phyloP scores from a whole-genome alignment of 2,113 vertebrate species.

The Opisthocomus hoazin region DNA sequence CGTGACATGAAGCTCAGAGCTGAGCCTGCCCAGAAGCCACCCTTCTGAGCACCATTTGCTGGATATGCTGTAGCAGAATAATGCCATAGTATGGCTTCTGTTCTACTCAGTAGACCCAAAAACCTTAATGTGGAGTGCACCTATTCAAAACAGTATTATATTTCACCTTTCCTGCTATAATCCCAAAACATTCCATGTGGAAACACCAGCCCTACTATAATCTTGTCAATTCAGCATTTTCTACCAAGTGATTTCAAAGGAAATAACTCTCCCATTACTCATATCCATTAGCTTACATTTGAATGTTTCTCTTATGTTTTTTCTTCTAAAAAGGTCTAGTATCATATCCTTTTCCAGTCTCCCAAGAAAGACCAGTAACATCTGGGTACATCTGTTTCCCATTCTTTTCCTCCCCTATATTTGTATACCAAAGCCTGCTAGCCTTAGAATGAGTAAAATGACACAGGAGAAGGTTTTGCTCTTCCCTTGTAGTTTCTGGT shows the following conservation, averaged over 20 bases:
- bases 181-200: not conserved
- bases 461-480: not conserved
- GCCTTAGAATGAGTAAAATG: not conserved
- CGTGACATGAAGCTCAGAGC: not conserved
- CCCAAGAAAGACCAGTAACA: not conserved
- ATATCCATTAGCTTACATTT: not conserved
- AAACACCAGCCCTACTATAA: not conserved
- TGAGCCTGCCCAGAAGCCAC: not conserved
- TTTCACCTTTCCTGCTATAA: not conserved
- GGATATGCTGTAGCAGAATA: not conserved
- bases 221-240: not conserved
- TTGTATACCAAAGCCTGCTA: not conserved
- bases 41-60: not conserved
- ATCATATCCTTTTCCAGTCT: not conserved
- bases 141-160: not conserved
- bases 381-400: not conserved
- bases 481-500: not conserved
- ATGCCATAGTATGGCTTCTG: not conserved
- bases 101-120: not conserved
- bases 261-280: not conserved
- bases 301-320: not conserved
- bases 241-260: not conserved
- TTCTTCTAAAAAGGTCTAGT: not conserved
- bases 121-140: not conserved
- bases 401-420: not conserved